phyloP scores from a whole-genome alignment of 1,140 invertebrate genomes.

The Leptinotarsa lineolata region DNA sequence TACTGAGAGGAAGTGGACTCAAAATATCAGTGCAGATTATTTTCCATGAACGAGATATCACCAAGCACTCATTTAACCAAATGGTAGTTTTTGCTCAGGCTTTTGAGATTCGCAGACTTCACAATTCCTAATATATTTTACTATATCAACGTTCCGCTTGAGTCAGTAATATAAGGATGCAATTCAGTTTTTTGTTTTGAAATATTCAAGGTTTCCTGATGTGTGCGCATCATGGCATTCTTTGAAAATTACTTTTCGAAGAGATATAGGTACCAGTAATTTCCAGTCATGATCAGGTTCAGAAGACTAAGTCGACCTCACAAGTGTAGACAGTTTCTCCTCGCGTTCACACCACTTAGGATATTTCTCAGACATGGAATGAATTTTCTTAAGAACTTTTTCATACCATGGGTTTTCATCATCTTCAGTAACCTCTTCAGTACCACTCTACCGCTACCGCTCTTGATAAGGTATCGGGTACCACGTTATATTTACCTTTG shows the following conservation, averaged over 20 bases:
- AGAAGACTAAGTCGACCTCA: background rate
- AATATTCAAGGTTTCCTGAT: constrained; percentile 20
- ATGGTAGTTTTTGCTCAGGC: background rate
- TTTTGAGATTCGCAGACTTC: background rate
- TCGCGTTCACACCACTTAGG: constrained; percentile 2
- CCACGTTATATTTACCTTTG: background rate
- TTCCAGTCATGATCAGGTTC: constrained; percentile 27
- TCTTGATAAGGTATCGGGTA: constrained; percentile 20
- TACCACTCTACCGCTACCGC: background rate
- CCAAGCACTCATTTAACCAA: constrained; percentile 27
- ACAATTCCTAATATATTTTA: background rate
- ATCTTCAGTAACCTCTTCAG: background rate
- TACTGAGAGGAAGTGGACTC: constrained; percentile 35
- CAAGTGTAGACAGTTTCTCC: background rate
- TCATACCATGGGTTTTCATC: constrained; percentile 7
- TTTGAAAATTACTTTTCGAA: background rate
- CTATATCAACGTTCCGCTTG: background rate
- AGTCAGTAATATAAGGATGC: constrained; percentile 23
- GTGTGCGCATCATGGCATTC: constrained; percentile 23
- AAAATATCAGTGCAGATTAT: constrained; percentile 22
- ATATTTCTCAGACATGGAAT: constrained; percentile 15
- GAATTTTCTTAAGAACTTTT: background rate
- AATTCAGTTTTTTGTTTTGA: constrained; percentile 21
- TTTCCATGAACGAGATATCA: constrained; percentile 34
- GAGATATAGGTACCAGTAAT: constrained; percentile 32